Evolutionary conservation across 2,113 vertebrate species (phyloP), one percentile per base, ranked within the genome.

Genomic region (Lynx canadensis): DNA sequence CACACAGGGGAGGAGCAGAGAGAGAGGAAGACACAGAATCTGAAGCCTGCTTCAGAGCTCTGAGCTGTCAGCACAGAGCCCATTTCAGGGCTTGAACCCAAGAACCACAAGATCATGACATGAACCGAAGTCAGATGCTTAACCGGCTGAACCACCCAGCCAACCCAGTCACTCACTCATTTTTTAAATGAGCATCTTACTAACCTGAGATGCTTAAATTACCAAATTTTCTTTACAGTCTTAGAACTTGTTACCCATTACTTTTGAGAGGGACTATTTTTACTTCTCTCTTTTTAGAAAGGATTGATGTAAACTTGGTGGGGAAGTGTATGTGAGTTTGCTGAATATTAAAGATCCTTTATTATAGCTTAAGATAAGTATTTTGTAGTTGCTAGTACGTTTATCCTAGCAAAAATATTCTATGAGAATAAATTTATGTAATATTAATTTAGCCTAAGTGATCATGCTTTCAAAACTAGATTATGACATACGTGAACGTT

Each of bases 121-220:
- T 60, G 57, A 60, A 8, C 57, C 2, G 21, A 60, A 60, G 57
- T 60, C 57, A 60, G 57, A 23, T 60, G 57, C 57, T 60, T 60
- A 60, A 23, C 21, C 21, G 9, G 23, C 63, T 65, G 63, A 65
- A 27, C 27, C 63, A 65, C 63, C 27, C 63, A 65, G 45, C 45
- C 45, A 45, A 45, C 45, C 45, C 45, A 45, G 45, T 45, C 45
- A 45, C 45, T 45, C 63, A 65, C 63, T 27, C 63, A 31, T 66
- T 78, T 95, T 97, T 92, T 33, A 55, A 86, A 36, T 81, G n/a
- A 91, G 0, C 68, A 19, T 66, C 25, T 94, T 80, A 68, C 41
- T 87, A 73, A 68, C 29, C 21, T 86, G 52, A 87, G 14, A 86
- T 92, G 5, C 50, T 95, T 92, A 87, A 95, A 86, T 97, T 93